Evolutionary conservation across 2,113 vertebrate genomes (phyloP), one percentile per base, ranked within the genome.

Genomic region (Catharus bicknelli): DNA sequence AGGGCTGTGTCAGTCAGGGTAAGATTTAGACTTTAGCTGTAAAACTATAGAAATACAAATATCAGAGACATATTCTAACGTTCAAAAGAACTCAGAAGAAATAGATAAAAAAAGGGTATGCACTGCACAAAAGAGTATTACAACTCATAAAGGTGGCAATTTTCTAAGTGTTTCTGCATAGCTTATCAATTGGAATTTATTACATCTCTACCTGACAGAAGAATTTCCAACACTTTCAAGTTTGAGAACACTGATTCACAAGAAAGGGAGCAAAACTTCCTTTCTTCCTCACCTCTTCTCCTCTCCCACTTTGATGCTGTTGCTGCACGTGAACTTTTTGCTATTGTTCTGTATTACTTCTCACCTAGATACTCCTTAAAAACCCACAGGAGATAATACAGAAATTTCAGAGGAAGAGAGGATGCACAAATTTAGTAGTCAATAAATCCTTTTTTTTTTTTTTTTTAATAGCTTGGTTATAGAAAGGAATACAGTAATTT

Each of bases 261-360:
- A 96, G 48, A 90, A 55, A 2, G 11, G 47, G 36, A 84, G 25
- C n/a, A 59, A 83, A 82, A 82, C 6, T 48, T 29, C 12, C 12
- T 40, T 3, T 15, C 6, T 34, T 16, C 68, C 13, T 72, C 16
- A 42, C 18, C 11, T 25, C 26, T 9, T 40, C 30, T 19, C 9
- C 22, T 73, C 19, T 6, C 2, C 14, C 4, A 38, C 14, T 32
- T 62, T 1, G 0, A 16, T 53, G 17, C 5, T 77, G 8, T 13
- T 80, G 22, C 40, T 53, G 8, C 11, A 45, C 5, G 14, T 36
- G 30, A 64, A 64, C 10, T 20, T 79, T 55, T 55, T 76, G 36
- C 53, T 42, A 2, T 34, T 54, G 8, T 27, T 70, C 30, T 55
- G 19, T 66, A 42, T 27, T 58, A 19, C 16, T 74, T 67, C 32